These are phyloP conservation scores for Drosophila seguyi DNA, from an alignment of 1,140 invertebrate species.

Conservation along the genomic window DNA sequence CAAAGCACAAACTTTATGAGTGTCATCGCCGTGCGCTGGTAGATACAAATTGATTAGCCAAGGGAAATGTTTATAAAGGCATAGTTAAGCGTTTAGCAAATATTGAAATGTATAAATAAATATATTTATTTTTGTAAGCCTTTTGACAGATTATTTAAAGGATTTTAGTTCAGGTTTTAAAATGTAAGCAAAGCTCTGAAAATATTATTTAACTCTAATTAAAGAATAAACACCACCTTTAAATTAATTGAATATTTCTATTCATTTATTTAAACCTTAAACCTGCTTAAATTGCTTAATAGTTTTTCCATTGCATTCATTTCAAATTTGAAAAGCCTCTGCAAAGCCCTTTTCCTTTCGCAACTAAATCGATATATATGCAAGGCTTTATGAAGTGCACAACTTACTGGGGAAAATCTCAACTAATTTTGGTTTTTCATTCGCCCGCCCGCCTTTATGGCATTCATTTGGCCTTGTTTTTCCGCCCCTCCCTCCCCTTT, in stretches of 20 bases:
- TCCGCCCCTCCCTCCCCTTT: too few species aligned
- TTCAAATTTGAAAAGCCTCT: neutral
- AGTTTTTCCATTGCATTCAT: neutral
- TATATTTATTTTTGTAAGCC: slow-evolving; percentile 1
- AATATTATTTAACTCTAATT: neutral
- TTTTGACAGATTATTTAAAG: neutral
- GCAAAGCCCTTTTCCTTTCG: neutral
- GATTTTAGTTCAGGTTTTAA: neutral
- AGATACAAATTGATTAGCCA: slow-evolving; percentile 35
- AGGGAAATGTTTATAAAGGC: slow-evolving; percentile 22
- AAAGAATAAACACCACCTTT: neutral
- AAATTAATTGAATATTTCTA: neutral
- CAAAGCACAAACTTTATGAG: slow-evolving; percentile 24
- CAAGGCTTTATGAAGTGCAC: slow-evolving; percentile 4
- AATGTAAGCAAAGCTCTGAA: neutral
- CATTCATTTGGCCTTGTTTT: neutral
- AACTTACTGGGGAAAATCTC: slow-evolving; percentile 1
- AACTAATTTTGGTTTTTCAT: slow-evolving; percentile 21
- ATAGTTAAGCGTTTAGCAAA: slow-evolving; percentile 5
- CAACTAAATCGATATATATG: neutral
- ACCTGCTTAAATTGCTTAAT: neutral
- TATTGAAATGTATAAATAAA: slow-evolving; percentile 10
- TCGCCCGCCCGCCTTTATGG: neutral
- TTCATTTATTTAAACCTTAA: neutral
- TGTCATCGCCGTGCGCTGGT: slow-evolving; percentile 12